Evolutionary conservation across 2,888 invertebrate species (phyloP).

Genomic region (Oscheius myriophilus): DNA sequence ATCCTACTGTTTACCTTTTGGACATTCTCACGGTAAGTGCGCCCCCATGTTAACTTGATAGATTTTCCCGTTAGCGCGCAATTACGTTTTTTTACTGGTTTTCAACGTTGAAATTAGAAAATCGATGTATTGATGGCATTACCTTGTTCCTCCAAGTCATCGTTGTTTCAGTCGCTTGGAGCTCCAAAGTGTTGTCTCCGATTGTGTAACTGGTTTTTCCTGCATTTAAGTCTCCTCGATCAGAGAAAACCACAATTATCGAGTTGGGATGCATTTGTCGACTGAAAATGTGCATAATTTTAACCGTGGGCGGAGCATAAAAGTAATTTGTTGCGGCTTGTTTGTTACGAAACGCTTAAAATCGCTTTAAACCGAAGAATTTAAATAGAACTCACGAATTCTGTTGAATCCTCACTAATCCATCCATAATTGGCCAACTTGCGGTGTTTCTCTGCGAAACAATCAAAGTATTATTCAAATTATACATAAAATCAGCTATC

Average conservation of each 20-base stretch:
- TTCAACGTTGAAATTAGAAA: too few relatives aligned
- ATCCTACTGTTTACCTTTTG: too few relatives aligned
- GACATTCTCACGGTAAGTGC: too few relatives aligned
- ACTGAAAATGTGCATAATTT: not conserved
- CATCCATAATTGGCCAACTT: not conserved
- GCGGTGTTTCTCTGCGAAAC: not conserved
- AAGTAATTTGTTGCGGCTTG: too few relatives aligned
- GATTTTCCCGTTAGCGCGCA: too few relatives aligned
- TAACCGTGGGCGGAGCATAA: too few relatives aligned
- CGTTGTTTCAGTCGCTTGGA: slow-evolving; percentile 31
- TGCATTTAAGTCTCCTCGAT: slow-evolving; percentile 31
- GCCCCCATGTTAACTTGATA: too few relatives aligned
- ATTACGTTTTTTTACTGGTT: too few relatives aligned
- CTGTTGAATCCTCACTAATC: slow-evolving; percentile 12
- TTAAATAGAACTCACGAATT: slow-evolving; percentile 6
- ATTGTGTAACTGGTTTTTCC: slow-evolving; percentile 32
- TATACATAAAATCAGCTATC: not conserved
- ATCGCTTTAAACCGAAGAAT: too few relatives aligned
- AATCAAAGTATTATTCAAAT: not conserved
- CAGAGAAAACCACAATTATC: slow-evolving; percentile 33
- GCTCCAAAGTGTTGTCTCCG: slow-evolving; percentile 32
- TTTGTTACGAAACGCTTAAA: too few relatives aligned
- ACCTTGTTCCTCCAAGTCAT: slow-evolving; percentile 42
- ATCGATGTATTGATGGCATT: too few relatives aligned
- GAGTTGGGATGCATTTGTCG: slow-evolving; percentile 34